phyloP scores from a whole-genome alignment of 1,140 invertebrate genomes.

The Chlorops oryzae region DNA sequence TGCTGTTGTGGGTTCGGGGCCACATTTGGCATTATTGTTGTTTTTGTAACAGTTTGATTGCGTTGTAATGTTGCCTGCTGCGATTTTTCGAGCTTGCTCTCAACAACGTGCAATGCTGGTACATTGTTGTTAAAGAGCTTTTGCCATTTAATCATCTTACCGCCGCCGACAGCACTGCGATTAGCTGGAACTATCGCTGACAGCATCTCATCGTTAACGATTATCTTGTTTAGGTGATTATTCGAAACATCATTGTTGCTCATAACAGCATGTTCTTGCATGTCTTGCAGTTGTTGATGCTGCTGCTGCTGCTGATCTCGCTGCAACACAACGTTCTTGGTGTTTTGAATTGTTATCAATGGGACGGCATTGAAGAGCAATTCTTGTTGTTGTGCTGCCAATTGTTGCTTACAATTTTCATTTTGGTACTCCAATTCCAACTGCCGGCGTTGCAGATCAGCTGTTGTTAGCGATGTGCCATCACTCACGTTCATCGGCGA shows the following conservation, averaged over 20 bases:
- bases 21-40: slow-evolving; percentile 1
- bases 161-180: slow-evolving; percentile 15
- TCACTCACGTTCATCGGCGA: slow-evolving; percentile 39
- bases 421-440: slow-evolving; percentile 5
- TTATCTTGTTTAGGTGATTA: neutral
- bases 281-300: slow-evolving; percentile 1
- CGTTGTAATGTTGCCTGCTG: slow-evolving; percentile 11
- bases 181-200: slow-evolving; percentile 1
- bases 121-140: no score
- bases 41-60: slow-evolving; percentile 6
- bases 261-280: neutral
- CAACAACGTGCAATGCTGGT: slow-evolving; percentile 6
- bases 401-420: slow-evolving; percentile 19
- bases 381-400: slow-evolving; percentile 25
- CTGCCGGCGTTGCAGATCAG: slow-evolving; percentile 18
- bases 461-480: slow-evolving; percentile 16
- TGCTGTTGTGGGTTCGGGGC: slow-evolving; percentile 20
- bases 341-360: slow-evolving; percentile 44
- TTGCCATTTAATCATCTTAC: slow-evolving; percentile 32
- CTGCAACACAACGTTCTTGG: slow-evolving; percentile 26
- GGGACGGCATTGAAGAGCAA: slow-evolving; percentile 42
- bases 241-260: neutral
- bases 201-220: slow-evolving; percentile 8
- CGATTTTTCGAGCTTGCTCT: neutral
- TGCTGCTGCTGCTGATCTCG: slow-evolving; percentile 26